Conservation (phyloP, 1,140 invertebrate species). For the Macrocentrus cingulum region DNA sequence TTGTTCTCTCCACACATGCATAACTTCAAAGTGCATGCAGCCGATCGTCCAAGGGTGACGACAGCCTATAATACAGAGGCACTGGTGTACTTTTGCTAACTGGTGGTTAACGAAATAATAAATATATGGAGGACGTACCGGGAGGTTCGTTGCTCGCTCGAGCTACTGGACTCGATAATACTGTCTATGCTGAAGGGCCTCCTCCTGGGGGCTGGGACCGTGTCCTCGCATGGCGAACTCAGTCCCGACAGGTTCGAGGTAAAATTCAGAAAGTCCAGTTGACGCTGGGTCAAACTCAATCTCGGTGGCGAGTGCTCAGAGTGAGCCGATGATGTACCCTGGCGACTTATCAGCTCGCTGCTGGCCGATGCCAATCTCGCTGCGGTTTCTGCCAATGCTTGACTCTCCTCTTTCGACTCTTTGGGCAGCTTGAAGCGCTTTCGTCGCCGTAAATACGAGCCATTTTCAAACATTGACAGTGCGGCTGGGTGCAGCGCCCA, state of each 20-base stretch:
- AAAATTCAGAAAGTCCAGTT: constrained; percentile 25
- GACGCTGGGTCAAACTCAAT: constrained; percentile 23
- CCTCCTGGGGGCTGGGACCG: not conserved
- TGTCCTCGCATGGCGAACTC: too few relatives aligned
- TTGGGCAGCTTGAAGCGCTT: constrained; percentile 81
- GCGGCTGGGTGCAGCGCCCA: constrained; percentile 88
- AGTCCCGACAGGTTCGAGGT: constrained; percentile 20
- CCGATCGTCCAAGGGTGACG: constrained; percentile 13
- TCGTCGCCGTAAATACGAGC: constrained; percentile 79
- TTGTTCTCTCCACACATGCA: not conserved
- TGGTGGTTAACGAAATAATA: constrained; percentile 19
- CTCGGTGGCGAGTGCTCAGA: not conserved
- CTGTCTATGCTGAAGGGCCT: constrained; percentile 30
- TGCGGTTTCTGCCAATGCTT: constrained; percentile 25
- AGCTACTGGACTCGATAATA: constrained; percentile 28
- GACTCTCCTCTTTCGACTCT: constrained; percentile 26
- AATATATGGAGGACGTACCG: too few relatives aligned
- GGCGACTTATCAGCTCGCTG: not conserved
- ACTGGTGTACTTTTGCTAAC: constrained; percentile 19
- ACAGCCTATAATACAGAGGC: constrained; percentile 1
- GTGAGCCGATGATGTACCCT: not conserved
- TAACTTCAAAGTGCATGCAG: constrained; percentile 9
- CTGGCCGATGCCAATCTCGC: constrained; percentile 22
- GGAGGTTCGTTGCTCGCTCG: constrained; percentile 23
- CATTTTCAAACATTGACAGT: constrained; percentile 94